Evolutionary conservation across 2,797 vertebrate genomes (phyloP).

Genomic region (Acanthopagrus latus): DNA sequence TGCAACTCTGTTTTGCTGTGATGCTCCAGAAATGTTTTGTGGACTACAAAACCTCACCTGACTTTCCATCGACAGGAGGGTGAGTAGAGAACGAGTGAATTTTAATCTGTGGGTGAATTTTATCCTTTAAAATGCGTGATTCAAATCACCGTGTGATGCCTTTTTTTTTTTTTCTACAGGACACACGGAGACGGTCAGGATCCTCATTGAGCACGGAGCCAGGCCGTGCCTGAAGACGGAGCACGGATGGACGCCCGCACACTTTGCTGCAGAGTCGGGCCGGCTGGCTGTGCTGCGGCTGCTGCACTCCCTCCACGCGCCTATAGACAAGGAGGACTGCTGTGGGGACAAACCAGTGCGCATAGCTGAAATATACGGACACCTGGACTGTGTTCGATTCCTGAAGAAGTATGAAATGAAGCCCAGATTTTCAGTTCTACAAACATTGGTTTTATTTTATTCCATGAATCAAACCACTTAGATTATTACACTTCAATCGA

Average conservation of each 20-base stretch:
- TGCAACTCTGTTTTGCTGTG: too few relatives aligned
- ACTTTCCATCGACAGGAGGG: too few relatives aligned
- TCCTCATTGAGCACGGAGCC: conserved; percentile 88
- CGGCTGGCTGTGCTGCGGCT: conserved; percentile 85
- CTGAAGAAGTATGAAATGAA: conserved; percentile 86
- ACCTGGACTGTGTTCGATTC: conserved; percentile 88
- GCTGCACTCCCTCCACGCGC: conserved; percentile 88
- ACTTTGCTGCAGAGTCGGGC: conserved; percentile 92
- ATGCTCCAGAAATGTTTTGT: too few relatives aligned
- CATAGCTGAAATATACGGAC: conserved; percentile 92
- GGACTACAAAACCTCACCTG: too few relatives aligned
- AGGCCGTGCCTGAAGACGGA: conserved; percentile 87
- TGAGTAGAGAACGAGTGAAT: too few relatives aligned
- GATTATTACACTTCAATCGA: background rate
- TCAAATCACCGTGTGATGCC: background rate
- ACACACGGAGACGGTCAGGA: conserved; percentile 82
- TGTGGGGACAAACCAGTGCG: conserved; percentile 90
- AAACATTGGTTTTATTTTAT: background rate
- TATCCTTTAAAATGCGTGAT: too few relatives aligned
- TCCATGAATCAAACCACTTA: background rate
- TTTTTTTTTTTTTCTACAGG: conserved; percentile 76
- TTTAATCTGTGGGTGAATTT: too few relatives aligned
- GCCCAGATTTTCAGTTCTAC: background rate
- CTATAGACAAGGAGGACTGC: conserved; percentile 87
- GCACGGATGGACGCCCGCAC: conserved; percentile 91